These are phyloP conservation scores for Tetragnatha montana DNA, from an alignment of 2,888 invertebrate genomes.

Conservation along the genomic window DNA sequence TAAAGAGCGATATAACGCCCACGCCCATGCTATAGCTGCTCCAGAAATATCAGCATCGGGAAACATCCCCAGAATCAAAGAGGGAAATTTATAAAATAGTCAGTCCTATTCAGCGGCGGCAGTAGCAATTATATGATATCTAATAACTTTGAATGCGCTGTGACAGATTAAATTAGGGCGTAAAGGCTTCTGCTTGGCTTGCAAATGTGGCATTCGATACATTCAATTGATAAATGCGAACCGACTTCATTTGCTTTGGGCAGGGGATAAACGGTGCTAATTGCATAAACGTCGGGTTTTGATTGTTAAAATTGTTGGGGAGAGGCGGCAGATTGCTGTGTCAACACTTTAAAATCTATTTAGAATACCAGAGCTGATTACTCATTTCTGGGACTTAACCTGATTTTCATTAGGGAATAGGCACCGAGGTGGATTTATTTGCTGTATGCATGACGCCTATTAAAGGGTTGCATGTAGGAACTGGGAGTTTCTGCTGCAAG, in stretches of 20 bases:
- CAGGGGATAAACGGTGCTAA: constrained; percentile 3
- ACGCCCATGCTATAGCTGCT: not conserved
- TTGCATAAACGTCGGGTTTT: constrained; percentile 30
- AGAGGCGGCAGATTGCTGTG: not conserved
- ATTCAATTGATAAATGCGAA: constrained; percentile 24
- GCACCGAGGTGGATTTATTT: too few species aligned
- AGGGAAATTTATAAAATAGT: constrained; percentile 36
- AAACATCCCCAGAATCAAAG: not conserved
- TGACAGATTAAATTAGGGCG: constrained; percentile 47
- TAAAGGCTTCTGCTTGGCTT: constrained; percentile 15
- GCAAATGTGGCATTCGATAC: constrained; percentile 6
- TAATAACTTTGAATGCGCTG: constrained; percentile 22
- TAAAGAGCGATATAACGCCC: not conserved
- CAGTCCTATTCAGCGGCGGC: constrained; percentile 21
- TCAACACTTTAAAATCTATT: not conserved
- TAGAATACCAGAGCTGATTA: not conserved
- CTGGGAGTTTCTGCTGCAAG: too few species aligned
- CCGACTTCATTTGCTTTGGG: constrained; percentile 26
- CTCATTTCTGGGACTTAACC: not conserved
- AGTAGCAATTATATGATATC: constrained; percentile 40
- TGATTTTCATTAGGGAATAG: not conserved
- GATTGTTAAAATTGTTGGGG: constrained; percentile 5
- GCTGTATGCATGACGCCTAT: too few species aligned
- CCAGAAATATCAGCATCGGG: constrained; percentile 43
- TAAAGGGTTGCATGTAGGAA: too few species aligned